A percentile compares a stretch with the other conserved stretches of the same genome.
phyloP scores from a whole-genome alignment of 2,113 vertebrate genomes.

The Acanthochromis polyacanthus region DNA sequence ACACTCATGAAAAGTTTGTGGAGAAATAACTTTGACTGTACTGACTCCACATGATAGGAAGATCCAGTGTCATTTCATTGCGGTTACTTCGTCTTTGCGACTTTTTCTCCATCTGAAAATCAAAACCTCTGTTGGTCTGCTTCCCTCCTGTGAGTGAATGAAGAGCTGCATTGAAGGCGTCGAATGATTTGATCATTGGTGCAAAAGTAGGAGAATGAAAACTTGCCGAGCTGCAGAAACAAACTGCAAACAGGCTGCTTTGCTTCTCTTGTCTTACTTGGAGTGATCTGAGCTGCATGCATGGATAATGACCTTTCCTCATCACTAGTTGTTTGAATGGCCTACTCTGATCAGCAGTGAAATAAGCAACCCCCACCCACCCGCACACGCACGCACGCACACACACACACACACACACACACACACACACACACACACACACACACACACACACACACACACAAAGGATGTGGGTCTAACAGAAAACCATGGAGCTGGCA shows the following conservation, averaged over 20 bases:
- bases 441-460: conserved; percentile 36
- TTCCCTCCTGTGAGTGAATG: background rate
- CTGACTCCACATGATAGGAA: too few species aligned
- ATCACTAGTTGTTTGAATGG: conserved; percentile 52
- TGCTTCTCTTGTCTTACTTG: background rate
- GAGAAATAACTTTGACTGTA: too few species aligned
- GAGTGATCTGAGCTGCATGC: conserved; percentile 11
- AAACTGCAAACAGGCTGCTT: background rate
- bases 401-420: conserved; percentile 26
- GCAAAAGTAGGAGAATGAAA: background rate
- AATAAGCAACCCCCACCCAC: conserved; percentile 64
- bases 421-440: conserved; percentile 24
- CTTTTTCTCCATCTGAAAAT: too few species aligned
- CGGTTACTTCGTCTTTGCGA: too few species aligned
- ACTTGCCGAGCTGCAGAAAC: background rate
- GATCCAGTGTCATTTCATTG: too few species aligned
- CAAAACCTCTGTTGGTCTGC: too few species aligned
- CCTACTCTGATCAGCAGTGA: conserved; percentile 60
- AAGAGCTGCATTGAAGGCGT: too few species aligned
- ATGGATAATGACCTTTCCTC: conserved; percentile 33
- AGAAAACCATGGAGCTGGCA: conserved; percentile 68
- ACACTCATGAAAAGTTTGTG: too few species aligned
- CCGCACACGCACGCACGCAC: conserved; percentile 1
- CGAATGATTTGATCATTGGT: background rate
- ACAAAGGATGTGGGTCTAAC: conserved; percentile 75